Base-by-base conservation (phyloP, 2,797 vertebrate genomes). In the Rhabdomys pumilio region DNA sequence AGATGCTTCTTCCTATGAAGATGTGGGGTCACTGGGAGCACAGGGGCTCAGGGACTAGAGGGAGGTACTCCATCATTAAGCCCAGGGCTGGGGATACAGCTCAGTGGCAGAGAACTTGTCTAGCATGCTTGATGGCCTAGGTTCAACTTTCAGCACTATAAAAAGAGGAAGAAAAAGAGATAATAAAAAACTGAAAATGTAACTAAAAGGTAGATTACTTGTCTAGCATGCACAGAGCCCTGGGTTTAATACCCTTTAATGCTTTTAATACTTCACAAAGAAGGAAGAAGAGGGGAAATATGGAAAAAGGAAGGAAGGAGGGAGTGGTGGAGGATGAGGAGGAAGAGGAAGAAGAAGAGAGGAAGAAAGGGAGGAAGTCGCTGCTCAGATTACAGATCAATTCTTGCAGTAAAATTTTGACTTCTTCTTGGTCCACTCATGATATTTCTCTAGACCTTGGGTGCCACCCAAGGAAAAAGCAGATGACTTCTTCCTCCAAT, bases 371-470 rank as follows among this genome's bases (percentile, higher is more conserved):
- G 38, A 44, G 44, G 3, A 34, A 77, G 73, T 20, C 31, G 15
- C 3, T 89, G 55, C n/a, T 53, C 50, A 76, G 47, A 34, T 14
- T 26, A 38, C 13, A 82, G 63, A 72, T 73, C 11, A n/a, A 88
- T 81, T 10, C 47, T 55, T 61, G 11, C 8, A 65, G 34, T 44
- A 26, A 84, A 80, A 50, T 84, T 63, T 61, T 72, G 61, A 29
- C 57, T 84, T 85, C 34, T 76, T 93, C 59, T 91, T 93, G 65
- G 26, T 34, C 29, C 88, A 92, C 20, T 86, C 73, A 76, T 38
- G 44, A 8, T n/a, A 57, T 88, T 83, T 92, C 41, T 94, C 41
- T 75, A 75, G 67, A 57, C 3, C 57, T 59, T 2, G 0, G 34
- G 9, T 77, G 69, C 4, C 59, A 44, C n/a, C 29, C 65, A 38